Evolutionary conservation across 2,797 vertebrate species (phyloP), one percentile per base, ranked within the genome.

Genomic region (Periophthalmus magnuspinnatus): DNA sequence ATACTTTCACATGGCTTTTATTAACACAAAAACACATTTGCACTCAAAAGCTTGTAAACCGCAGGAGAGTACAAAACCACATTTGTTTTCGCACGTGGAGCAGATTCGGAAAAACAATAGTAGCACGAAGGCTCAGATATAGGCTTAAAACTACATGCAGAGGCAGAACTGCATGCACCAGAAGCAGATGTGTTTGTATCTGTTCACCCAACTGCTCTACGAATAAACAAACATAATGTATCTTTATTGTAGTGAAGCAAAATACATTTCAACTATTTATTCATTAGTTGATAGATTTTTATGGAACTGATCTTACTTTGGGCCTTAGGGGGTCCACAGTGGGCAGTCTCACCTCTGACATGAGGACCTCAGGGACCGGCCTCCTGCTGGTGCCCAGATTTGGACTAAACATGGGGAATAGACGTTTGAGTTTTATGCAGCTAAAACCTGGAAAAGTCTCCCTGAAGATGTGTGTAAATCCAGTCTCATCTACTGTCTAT

Each of bases 21-120:
- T 85, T 83, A 86, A 85, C 79, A 72, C 36, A 75, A 80, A 77
- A 85, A 81, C 74, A 81, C 70, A 71, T 78, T 72, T 86, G 67
- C 74, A 76, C 62, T 63, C 45, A 80, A 79, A 58, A 75, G 68
- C 72, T 76, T 69, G 78, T 67, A 36, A 80, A 77, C 71, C 69
- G 73, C 60, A 33, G 70, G 76, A 79, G 73, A 71, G 10, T 34
- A 59, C 63, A 74, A 85, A 85, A 84, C 62, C 76, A 77, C 41
- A 74, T 79, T 83, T 71, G 64, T 64, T 74, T 76, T 74, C 60
- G 73, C 70, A 75, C 68, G 41, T 71, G 56, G 52, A 59, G 60
- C 61, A 65, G 36, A 62, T 65, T 14, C 28, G 52, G 28, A 71
- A 64, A 32, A 69, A 58, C 33, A 16, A 55, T 17, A 59, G 5